Evolutionary conservation across 2,797 vertebrate species (phyloP).

Genomic region (Acrossocheilus fasciatus): DNA sequence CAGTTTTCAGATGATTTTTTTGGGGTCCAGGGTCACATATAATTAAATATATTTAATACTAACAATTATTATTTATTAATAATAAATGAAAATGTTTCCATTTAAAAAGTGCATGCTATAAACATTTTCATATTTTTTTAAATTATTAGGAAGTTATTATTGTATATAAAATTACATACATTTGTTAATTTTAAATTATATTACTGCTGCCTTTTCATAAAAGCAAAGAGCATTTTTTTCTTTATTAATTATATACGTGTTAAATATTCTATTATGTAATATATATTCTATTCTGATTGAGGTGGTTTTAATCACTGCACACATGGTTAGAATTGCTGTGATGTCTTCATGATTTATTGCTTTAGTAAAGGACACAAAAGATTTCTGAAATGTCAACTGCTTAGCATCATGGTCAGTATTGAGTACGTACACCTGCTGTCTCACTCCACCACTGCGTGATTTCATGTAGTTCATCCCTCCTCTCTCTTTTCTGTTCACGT

Average conservation of each 20-base stretch:
- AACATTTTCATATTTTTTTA: background rate
- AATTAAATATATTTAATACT: background rate
- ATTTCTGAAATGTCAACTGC: background rate
- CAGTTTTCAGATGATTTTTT: background rate
- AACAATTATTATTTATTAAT: background rate
- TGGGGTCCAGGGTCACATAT: background rate
- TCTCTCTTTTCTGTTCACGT: constrained; percentile 96
- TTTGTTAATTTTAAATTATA: background rate
- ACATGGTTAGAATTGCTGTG: background rate
- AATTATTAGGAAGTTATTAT: background rate
- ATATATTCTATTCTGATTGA: background rate
- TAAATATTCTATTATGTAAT: background rate
- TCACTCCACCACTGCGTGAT: constrained; percentile 93
- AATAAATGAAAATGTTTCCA: background rate
- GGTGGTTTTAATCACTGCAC: background rate
- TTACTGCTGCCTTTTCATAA: background rate
- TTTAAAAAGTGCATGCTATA: too few species aligned
- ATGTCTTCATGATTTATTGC: background rate
- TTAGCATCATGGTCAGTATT: background rate
- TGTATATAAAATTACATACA: background rate
- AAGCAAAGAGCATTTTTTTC: background rate
- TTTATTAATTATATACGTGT: background rate
- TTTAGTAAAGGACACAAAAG: background rate
- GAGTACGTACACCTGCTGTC: constrained; percentile 94
- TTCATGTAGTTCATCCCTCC: constrained; percentile 99